Evolutionary conservation across 2,113 vertebrate genomes (phyloP).

Genomic region (Oncorhynchus tshawytscha): DNA sequence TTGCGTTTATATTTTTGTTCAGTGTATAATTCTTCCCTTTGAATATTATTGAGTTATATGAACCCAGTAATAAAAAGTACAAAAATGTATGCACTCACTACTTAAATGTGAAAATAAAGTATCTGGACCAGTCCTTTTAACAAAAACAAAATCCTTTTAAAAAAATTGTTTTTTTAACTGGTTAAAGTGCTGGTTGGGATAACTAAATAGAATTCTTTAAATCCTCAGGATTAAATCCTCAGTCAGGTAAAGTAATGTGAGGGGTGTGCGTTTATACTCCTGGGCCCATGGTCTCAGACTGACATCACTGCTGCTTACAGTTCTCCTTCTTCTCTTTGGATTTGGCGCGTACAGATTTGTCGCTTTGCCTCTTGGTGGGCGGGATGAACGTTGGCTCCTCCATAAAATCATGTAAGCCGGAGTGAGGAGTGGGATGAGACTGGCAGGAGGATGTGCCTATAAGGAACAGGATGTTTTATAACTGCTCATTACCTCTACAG

Average conservation of each 20-base stretch:
- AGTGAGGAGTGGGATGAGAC: constrained; percentile 35
- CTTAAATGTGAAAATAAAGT: not conserved
- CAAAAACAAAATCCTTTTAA: not conserved
- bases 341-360: constrained; percentile 69
- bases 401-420: constrained; percentile 50
- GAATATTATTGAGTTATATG: not conserved
- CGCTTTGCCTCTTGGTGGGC: constrained; percentile 73
- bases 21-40: not conserved
- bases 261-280: not conserved
- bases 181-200: constrained; percentile 55
- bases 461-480: not conserved
- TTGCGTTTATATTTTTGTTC: no score
- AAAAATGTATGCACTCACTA: not conserved
- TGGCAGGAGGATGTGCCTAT: constrained; percentile 38
- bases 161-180: not conserved
- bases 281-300: not conserved
- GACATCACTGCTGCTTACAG: constrained; percentile 73
- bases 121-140: not conserved
- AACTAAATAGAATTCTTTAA: not conserved
- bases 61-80: not conserved
- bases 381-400: constrained; percentile 74
- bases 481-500: not conserved
- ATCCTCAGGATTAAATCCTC: no score
- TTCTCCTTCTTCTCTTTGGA: constrained; percentile 79
- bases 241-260: not conserved